Evolutionary conservation across 2,797 vertebrate genomes (phyloP).

Genomic region (Cynodonichthys magdalenae): DNA sequence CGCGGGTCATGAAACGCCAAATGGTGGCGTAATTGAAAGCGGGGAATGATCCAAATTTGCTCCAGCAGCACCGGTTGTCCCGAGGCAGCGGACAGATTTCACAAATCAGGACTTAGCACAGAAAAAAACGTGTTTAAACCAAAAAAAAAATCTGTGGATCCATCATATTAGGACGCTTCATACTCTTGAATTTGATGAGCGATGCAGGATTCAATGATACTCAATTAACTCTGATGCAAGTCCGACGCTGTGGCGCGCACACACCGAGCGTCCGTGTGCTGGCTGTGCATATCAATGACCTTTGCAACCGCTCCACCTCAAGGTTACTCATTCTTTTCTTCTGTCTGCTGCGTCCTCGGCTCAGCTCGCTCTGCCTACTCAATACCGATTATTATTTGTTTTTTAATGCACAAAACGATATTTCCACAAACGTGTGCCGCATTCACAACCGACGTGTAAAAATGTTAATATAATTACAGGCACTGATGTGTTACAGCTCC

Average conservation of each 20-base stretch:
- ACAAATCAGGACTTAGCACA: constrained; percentile 46
- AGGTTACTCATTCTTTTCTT: constrained; percentile 63
- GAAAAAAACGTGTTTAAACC: neutral
- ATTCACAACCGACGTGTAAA: constrained; percentile 37
- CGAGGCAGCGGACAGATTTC: constrained; percentile 56
- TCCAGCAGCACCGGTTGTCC: constrained; percentile 46
- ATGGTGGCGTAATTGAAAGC: constrained; percentile 66
- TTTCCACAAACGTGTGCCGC: constrained; percentile 16
- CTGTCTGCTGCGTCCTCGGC: constrained; percentile 35
- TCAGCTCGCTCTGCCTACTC: constrained; percentile 28
- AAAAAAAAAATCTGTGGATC: constrained; percentile 27
- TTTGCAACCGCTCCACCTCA: constrained; percentile 59
- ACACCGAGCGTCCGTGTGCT: constrained; percentile 34
- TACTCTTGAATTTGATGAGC: constrained; percentile 45
- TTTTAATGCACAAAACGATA: constrained; percentile 25
- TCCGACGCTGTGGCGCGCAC: constrained; percentile 32
- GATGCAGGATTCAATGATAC: constrained; percentile 48
- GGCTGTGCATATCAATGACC: constrained; percentile 70
- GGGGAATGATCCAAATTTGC: constrained; percentile 73
- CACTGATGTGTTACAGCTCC: constrained; percentile 36
- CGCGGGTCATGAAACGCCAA: constrained; percentile 68
- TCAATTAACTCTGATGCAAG: constrained; percentile 61
- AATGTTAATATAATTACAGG: constrained; percentile 51
- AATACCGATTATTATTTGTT: constrained; percentile 15
- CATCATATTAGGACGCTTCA: constrained; percentile 38